phyloP scores from a whole-genome alignment of 2,888 invertebrate species.

The Archips xylosteana region DNA sequence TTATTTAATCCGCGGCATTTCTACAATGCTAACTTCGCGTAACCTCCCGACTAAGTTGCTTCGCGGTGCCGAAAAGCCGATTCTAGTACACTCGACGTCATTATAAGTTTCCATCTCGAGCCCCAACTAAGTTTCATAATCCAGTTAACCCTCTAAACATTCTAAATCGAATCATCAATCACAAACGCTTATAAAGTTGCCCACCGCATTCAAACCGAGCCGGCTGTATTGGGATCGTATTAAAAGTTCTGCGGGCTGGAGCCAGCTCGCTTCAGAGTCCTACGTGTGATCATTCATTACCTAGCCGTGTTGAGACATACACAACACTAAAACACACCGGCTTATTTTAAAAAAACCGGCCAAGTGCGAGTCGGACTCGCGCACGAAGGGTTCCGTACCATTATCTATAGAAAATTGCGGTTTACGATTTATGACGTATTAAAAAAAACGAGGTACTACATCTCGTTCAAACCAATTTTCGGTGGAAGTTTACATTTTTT shows the following conservation, averaged over 20 bases:
- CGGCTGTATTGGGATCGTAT: constrained; percentile 46
- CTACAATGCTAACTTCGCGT: neutral
- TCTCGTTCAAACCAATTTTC: too few relatives aligned
- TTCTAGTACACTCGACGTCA: constrained; percentile 12
- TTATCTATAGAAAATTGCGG: too few relatives aligned
- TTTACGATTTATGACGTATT: too few relatives aligned
- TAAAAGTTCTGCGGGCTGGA: constrained; percentile 50
- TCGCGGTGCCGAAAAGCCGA: constrained; percentile 5
- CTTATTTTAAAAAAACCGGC: too few relatives aligned
- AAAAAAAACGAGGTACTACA: too few relatives aligned
- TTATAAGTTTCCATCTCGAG: constrained; percentile 29
- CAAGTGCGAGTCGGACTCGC: too few relatives aligned
- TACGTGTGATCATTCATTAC: constrained; percentile 45
- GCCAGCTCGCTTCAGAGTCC: neutral
- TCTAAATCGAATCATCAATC: constrained; percentile 43
- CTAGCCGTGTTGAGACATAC: constrained; percentile 52
- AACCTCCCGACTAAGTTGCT: neutral
- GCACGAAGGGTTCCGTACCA: too few relatives aligned
- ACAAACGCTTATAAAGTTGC: constrained; percentile 38
- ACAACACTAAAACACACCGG: too few relatives aligned
- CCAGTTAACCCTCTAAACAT: constrained; percentile 29
- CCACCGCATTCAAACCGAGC: constrained; percentile 4
- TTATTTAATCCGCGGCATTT: neutral
- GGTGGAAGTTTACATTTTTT: too few relatives aligned
- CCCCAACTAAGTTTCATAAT: constrained; percentile 27